These are phyloP conservation scores for Corythoichthys intestinalis DNA, from an alignment of 2,113 vertebrate genomes.

Conservation along the genomic window DNA sequence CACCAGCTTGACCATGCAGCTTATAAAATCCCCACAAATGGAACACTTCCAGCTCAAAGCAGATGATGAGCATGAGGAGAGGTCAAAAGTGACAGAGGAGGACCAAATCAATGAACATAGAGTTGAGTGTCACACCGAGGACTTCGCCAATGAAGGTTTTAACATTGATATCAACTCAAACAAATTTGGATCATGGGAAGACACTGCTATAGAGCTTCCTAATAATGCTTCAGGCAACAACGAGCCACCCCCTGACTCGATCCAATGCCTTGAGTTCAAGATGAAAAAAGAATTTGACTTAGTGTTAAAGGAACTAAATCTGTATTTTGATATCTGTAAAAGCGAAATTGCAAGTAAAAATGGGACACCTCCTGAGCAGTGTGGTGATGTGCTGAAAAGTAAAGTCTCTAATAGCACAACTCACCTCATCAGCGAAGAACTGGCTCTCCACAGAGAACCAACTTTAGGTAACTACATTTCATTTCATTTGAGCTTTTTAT, in stretches of 20 bases:
- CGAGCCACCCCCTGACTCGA: constrained; percentile 41
- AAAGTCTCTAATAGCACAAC: constrained; percentile 9
- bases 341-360: constrained; percentile 17
- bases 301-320: constrained; percentile 78
- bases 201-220: constrained; percentile 10
- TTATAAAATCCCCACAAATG: constrained; percentile 29
- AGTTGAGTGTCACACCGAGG: constrained; percentile 14
- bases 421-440: constrained; percentile 14
- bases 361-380: constrained; percentile 5
- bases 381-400: not conserved
- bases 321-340: constrained; percentile 78
- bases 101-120: constrained; percentile 12
- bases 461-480: constrained; percentile 37
- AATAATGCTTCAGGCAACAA: not conserved
- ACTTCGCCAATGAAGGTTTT: constrained; percentile 14
- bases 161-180: constrained; percentile 15
- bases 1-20: constrained; percentile 36
- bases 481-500: not conserved
- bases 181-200: constrained; percentile 21
- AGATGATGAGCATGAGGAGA: constrained; percentile 20
- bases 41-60: constrained; percentile 11
- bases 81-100: constrained; percentile 12
- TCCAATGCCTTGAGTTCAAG: constrained; percentile 62
- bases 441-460: constrained; percentile 8
- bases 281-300: constrained; percentile 78